Percentiles rank a stretch among this genome's conserved stretches.
phyloP scores from a whole-genome alignment of 1,140 invertebrate genomes.

The Atta cephalotes region DNA sequence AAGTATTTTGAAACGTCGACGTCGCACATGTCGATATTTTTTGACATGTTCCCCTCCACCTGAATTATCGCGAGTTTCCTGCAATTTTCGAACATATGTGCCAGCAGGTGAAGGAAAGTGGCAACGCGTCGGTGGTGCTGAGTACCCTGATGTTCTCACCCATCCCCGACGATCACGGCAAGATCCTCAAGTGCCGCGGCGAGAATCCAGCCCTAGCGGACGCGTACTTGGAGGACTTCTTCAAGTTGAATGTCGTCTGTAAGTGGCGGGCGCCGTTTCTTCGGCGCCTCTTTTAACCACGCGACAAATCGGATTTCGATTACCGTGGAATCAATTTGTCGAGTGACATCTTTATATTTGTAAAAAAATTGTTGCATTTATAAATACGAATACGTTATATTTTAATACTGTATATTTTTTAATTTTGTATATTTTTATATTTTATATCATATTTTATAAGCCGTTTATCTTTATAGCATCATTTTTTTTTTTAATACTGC shows the following conservation, averaged over 20 bases:
- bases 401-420: too few relatives aligned
- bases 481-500: not conserved
- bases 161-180: slow-evolving; percentile 93
- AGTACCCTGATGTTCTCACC: slow-evolving; percentile 93
- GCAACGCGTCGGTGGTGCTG: slow-evolving; percentile 90
- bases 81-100: slow-evolving; percentile 13
- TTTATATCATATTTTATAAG: not conserved
- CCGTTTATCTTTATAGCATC: not conserved
- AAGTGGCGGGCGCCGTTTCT: slow-evolving; percentile 84
- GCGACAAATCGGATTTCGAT: not conserved
- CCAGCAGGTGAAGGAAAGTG: slow-evolving; percentile 88
- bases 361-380: not conserved
- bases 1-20: slow-evolving; percentile 17
- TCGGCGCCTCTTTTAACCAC: not conserved
- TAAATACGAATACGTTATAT: too few relatives aligned
- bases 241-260: slow-evolving; percentile 95
- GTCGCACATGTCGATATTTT: not conserved
- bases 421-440: too few relatives aligned
- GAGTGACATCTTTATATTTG: not conserved
- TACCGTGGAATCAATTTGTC: not conserved
- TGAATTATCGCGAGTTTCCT: not conserved
- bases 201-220: slow-evolving; percentile 92
- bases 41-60: not conserved
- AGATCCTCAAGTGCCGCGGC: slow-evolving; percentile 93
- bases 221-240: slow-evolving; percentile 92